These are phyloP conservation scores for Agelaius tricolor DNA, from an alignment of 2,113 vertebrate species.

Conservation along the genomic window DNA sequence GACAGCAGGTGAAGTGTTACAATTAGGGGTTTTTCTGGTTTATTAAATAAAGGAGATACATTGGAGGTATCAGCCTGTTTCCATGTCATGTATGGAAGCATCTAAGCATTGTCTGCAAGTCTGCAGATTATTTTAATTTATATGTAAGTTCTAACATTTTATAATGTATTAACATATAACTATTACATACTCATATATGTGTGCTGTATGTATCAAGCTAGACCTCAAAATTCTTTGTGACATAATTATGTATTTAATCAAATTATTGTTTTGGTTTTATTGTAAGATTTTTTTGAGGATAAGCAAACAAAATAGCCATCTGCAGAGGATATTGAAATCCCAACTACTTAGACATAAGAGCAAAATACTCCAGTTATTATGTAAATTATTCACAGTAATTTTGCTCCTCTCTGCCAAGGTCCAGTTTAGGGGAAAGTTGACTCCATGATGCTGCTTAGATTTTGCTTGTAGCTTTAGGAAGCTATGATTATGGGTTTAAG, in stretches of 20 bases:
- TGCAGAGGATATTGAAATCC: not conserved
- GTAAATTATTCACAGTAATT: not conserved
- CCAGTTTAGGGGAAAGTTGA: not conserved
- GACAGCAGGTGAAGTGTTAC: conserved; percentile 36
- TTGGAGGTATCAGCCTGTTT: not conserved
- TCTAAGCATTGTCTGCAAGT: not conserved
- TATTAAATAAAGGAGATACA: conserved; percentile 64
- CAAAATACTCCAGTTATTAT: not conserved
- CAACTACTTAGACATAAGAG: not conserved
- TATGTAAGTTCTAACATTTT: not conserved
- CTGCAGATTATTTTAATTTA: not conserved
- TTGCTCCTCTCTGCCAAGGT: not conserved
- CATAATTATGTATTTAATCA: not conserved
- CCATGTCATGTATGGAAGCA: not conserved
- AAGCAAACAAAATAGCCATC: not conserved
- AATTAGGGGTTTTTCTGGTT: conserved; percentile 75
- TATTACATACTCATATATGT: not conserved
- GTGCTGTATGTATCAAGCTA: not conserved
- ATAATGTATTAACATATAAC: not conserved
- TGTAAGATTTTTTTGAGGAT: not conserved
- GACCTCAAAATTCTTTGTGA: not conserved
- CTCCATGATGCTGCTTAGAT: not conserved
- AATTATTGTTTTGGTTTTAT: not conserved
- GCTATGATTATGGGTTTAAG: not conserved
- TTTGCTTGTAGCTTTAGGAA: not conserved